These are phyloP conservation scores for Pyrocoelia pectoralis DNA, from an alignment of 2,888 invertebrate species.

Conservation along the genomic window DNA sequence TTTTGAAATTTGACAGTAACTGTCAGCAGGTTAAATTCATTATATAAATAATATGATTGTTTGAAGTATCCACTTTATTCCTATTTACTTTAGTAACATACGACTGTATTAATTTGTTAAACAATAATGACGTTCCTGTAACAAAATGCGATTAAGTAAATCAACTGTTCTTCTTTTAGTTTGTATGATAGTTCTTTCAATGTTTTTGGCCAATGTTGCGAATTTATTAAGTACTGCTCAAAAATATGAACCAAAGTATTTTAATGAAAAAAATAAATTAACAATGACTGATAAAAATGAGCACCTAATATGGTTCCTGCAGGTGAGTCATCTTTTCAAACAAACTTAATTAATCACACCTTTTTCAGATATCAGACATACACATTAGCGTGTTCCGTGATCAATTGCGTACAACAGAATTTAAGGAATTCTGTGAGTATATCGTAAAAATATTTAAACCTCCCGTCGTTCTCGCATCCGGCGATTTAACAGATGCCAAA, in stretches of 20 bases:
- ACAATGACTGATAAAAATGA: constrained; percentile 65
- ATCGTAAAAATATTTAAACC: constrained; percentile 80
- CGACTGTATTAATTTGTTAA: too few relatives aligned
- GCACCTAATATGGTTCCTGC: constrained; percentile 79
- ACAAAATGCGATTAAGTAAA: constrained; percentile 71
- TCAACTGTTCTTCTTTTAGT: constrained; percentile 68
- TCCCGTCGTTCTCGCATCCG: constrained; percentile 80
- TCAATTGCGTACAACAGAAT: constrained; percentile 74
- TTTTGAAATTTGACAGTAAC: too few relatives aligned
- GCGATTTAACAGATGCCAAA: constrained; percentile 91
- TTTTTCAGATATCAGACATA: constrained; percentile 83
- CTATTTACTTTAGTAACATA: too few relatives aligned
- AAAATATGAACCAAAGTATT: constrained; percentile 31
- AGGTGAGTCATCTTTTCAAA: constrained; percentile 62
- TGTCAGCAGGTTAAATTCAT: too few relatives aligned
- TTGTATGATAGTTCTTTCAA: constrained; percentile 70
- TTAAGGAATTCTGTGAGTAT: constrained; percentile 80
- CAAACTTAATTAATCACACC: constrained; percentile 23
- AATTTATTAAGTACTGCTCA: constrained; percentile 71
- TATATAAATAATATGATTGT: too few relatives aligned
- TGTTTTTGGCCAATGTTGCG: constrained; percentile 74
- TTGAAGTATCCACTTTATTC: too few relatives aligned
- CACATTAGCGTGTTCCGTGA: constrained; percentile 89
- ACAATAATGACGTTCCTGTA: neutral
- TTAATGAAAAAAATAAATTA: constrained; percentile 50